Evolutionary conservation across 2,113 vertebrate species (phyloP).

Genomic region (Chloroceryle aenea): DNA sequence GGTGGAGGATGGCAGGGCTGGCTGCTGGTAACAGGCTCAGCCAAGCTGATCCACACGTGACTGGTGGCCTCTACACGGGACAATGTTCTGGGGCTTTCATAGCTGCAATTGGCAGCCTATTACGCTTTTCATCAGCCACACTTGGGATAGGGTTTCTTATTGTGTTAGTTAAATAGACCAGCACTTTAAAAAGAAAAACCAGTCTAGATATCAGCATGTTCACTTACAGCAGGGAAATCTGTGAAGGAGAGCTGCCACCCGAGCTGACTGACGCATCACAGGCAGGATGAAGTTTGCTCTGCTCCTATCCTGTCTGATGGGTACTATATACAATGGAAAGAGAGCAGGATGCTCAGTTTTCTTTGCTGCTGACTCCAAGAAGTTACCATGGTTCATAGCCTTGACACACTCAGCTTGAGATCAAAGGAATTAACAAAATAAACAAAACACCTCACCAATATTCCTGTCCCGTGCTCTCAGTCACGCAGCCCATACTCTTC

Average conservation of each 20-base stretch:
- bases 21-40: neutral
- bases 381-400: neutral
- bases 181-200: neutral
- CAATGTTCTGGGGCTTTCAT: neutral
- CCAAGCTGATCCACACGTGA: neutral
- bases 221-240: neutral
- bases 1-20: neutral
- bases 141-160: neutral
- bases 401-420: neutral
- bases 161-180: neutral
- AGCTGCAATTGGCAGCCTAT: neutral
- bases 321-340: neutral
- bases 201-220: neutral
- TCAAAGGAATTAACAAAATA: neutral
- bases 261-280: rapidly evolving
- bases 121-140: neutral
- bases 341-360: neutral
- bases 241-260: neutral
- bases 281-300: neutral
- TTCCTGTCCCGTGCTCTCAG: neutral
- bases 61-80: rapidly evolving
- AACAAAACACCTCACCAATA: rapidly evolving
- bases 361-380: neutral
- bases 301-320: neutral
- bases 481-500: neutral